Percentiles rank a stretch among this genome's conserved stretches.
Evolutionary conservation across 2,113 vertebrate genomes (phyloP).

Genomic region (Lates calcarifer): DNA sequence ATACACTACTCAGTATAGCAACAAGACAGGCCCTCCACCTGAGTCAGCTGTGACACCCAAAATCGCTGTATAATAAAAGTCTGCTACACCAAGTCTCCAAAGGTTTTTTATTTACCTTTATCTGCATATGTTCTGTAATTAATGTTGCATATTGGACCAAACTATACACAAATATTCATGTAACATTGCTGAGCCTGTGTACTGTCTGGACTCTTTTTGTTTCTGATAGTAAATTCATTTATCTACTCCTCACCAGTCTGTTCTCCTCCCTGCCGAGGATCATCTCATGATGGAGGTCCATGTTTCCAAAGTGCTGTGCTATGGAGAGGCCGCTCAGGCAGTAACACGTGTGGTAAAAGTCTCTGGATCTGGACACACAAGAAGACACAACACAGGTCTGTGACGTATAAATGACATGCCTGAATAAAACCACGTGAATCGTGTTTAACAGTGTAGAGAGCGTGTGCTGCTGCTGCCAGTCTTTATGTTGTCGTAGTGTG

Average conservation of each 20-base stretch:
- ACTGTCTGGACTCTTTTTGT: neutral
- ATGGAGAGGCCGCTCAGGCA: slow-evolving; percentile 96
- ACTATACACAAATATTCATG: neutral
- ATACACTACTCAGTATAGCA: too few species aligned
- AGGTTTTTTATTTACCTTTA: neutral
- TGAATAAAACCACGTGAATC: neutral
- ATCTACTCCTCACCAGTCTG: slow-evolving; percentile 85
- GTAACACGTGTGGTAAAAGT: slow-evolving; percentile 99
- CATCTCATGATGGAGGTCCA: slow-evolving; percentile 88
- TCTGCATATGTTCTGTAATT: too few species aligned
- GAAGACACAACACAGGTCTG: neutral
- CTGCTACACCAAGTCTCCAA: too few species aligned
- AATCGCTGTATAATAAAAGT: too few species aligned
- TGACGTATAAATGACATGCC: neutral
- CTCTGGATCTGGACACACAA: slow-evolving; percentile 88
- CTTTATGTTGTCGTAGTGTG: neutral
- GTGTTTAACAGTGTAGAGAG: neutral
- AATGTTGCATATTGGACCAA: too few species aligned
- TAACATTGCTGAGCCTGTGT: neutral
- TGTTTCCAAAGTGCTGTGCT: slow-evolving; percentile 95
- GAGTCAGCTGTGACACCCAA: too few species aligned
- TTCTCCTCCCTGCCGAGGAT: slow-evolving; percentile 92
- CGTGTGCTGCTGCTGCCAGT: neutral
- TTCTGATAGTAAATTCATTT: neutral
- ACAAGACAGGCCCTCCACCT: too few species aligned